These are phyloP conservation scores for Mesoclemmys tuberculata DNA, from an alignment of 2,113 vertebrate genomes.

Conservation along the genomic window DNA sequence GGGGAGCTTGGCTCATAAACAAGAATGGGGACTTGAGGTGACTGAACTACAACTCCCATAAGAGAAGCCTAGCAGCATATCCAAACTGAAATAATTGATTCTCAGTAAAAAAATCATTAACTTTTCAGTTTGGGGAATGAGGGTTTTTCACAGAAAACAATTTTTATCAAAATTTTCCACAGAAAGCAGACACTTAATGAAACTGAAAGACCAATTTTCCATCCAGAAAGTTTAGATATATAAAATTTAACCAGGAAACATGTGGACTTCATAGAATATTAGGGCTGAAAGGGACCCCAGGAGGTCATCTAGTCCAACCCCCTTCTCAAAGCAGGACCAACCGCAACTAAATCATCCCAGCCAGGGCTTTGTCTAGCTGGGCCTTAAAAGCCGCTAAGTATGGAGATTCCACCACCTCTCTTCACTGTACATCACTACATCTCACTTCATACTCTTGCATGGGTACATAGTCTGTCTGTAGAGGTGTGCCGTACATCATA, in stretches of 20 bases:
- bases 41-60: background rate
- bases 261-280: background rate
- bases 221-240: background rate
- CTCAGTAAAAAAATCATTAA: background rate
- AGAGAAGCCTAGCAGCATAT: background rate
- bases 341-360: too few relatives aligned
- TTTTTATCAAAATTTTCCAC: too few relatives aligned
- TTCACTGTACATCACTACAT: too few relatives aligned
- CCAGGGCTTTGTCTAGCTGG: too few relatives aligned
- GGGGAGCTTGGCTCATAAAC: background rate
- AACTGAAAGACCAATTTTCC: background rate
- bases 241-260: background rate
- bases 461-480: too few relatives aligned
- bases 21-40: background rate
- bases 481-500: background rate
- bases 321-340: too few relatives aligned
- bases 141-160: background rate
- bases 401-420: too few relatives aligned
- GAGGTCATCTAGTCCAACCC: too few relatives aligned
- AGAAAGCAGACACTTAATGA: too few relatives aligned
- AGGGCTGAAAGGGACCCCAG: too few relatives aligned
- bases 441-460: too few relatives aligned
- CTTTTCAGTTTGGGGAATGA: accelerated
- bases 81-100: background rate
- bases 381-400: too few relatives aligned